phyloP scores from a whole-genome alignment of 2,113 vertebrate species.

The Neopipo cinnamomea region DNA sequence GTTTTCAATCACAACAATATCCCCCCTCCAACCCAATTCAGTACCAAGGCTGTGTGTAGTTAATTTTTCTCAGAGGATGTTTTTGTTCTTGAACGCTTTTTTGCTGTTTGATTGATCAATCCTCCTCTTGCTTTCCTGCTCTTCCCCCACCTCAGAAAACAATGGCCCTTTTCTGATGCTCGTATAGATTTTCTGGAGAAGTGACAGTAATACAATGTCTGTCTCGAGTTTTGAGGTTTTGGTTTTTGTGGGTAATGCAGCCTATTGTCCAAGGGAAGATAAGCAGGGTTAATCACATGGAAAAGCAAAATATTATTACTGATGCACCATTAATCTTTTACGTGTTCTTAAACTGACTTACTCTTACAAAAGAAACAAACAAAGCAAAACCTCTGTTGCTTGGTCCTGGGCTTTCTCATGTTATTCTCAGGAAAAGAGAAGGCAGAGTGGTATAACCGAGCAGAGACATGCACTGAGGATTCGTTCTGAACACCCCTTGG shows the following conservation, averaged over 20 bases:
- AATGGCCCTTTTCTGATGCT: slow-evolving; percentile 4
- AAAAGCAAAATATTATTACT: background rate
- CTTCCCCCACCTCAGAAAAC: background rate
- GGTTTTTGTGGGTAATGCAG: background rate
- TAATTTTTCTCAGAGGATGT: slow-evolving; percentile 10
- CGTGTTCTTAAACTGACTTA: background rate
- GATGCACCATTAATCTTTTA: background rate
- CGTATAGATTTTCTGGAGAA: background rate
- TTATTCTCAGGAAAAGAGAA: background rate
- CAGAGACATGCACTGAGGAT: background rate
- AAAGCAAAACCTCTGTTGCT: background rate
- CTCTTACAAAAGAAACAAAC: background rate
- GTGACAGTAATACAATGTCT: slow-evolving; percentile 32
- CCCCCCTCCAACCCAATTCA: background rate
- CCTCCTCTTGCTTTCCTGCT: slow-evolving; percentile 4
- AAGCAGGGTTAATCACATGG: background rate
- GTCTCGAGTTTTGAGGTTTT: background rate
- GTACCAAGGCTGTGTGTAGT: background rate
- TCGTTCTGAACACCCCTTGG: background rate
- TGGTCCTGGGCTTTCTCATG: background rate
- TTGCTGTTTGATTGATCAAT: background rate
- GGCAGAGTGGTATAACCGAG: background rate
- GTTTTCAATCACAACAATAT: background rate
- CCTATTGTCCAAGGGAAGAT: background rate
- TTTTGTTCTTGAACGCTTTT: slow-evolving; percentile 6